Evolutionary conservation across 2,797 vertebrate species (phyloP).

Genomic region (Coregonus ussuriensis): DNA sequence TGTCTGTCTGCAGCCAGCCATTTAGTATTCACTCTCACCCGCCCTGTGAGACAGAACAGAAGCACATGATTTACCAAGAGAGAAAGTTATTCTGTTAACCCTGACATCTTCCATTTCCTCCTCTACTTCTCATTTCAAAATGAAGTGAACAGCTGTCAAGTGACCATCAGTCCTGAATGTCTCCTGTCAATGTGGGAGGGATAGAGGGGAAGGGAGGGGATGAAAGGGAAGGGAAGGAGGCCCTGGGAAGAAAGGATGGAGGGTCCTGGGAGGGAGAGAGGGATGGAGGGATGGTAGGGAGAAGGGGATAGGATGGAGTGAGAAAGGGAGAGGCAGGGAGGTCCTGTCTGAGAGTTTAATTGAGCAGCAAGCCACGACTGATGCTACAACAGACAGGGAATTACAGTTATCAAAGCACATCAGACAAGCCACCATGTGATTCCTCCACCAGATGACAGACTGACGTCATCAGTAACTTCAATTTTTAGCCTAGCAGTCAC

Average conservation of each 20-base stretch:
- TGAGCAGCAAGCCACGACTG: slow-evolving; percentile 24
- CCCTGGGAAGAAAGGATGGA: neutral
- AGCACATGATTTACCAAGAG: neutral
- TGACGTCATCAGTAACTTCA: slow-evolving; percentile 11
- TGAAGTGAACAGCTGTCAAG: slow-evolving; percentile 32
- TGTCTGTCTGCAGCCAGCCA: neutral
- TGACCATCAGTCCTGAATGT: slow-evolving; percentile 33
- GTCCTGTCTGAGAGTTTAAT: slow-evolving; percentile 4
- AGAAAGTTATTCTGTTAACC: slow-evolving; percentile 6
- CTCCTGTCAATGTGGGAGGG: slow-evolving; percentile 14
- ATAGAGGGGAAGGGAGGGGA: too few species aligned
- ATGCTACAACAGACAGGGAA: slow-evolving; percentile 36
- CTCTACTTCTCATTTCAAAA: slow-evolving; percentile 1
- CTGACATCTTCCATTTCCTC: slow-evolving; percentile 27
- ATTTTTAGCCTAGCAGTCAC: slow-evolving; percentile 6
- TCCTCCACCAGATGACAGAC: slow-evolving; percentile 25
- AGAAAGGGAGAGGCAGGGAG: neutral
- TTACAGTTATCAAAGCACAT: slow-evolving; percentile 37
- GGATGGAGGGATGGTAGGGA: neutral
- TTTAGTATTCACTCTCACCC: slow-evolving; percentile 1
- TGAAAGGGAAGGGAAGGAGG: neutral
- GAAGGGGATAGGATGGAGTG: neutral
- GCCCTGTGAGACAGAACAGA: slow-evolving; percentile 1
- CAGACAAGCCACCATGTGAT: slow-evolving; percentile 24
- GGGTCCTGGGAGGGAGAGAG: neutral